Conservation (phyloP, 2,113 vertebrate genomes). For the Engystomops pustulosus region DNA sequence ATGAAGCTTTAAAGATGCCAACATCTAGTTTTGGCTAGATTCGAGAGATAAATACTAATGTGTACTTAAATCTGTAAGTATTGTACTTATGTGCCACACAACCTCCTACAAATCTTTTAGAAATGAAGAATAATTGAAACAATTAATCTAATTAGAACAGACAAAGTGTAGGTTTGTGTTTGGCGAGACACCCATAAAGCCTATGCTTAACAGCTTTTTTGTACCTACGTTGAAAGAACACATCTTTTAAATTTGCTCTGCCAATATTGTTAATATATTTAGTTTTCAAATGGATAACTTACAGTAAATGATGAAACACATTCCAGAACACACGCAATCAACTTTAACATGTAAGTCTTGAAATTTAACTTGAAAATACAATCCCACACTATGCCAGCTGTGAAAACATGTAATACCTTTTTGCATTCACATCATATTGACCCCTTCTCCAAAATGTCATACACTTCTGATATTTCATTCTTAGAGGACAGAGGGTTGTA, state of each 20-base stretch:
- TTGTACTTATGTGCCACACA: constrained; percentile 44
- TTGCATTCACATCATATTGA: too few relatives aligned
- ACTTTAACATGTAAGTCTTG: neutral
- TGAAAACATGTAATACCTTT: neutral
- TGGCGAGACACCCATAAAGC: constrained; percentile 54
- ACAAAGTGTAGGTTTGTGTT: constrained; percentile 59
- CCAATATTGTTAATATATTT: constrained; percentile 48
- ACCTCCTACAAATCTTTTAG: constrained; percentile 52
- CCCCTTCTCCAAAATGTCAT: too few relatives aligned
- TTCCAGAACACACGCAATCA: neutral
- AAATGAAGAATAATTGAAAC: constrained; percentile 52
- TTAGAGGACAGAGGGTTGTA: neutral
- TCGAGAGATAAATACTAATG: constrained; percentile 33
- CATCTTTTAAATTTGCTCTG: constrained; percentile 38
- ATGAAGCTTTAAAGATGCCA: neutral
- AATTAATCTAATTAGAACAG: constrained; percentile 58
- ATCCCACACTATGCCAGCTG: neutral
- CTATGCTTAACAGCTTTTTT: constrained; percentile 56
- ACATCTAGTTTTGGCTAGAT: constrained; percentile 42
- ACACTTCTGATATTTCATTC: neutral
- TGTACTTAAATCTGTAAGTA: constrained; percentile 48
- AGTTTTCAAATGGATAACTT: constrained; percentile 4
- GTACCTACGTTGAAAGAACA: constrained; percentile 33
- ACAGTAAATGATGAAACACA: neutral
- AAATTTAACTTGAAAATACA: neutral